phyloP scores from a whole-genome alignment of 2,113 vertebrate species.

The Sorex araneus region DNA sequence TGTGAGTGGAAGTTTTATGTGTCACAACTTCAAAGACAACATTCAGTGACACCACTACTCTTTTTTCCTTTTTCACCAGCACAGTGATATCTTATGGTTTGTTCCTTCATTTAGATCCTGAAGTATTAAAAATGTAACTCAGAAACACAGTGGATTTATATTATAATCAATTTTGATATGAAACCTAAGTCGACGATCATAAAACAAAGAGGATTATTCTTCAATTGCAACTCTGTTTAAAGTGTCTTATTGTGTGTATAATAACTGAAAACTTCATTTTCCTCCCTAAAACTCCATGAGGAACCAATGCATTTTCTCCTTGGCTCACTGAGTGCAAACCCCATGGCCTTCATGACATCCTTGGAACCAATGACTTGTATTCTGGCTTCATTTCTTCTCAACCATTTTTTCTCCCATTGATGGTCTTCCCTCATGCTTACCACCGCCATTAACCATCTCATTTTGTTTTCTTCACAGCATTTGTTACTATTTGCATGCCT shows the following conservation, averaged over 20 bases:
- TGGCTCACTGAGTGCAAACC: rapidly evolving
- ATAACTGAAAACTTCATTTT: not conserved
- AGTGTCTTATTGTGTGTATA: not conserved
- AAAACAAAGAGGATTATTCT: not conserved
- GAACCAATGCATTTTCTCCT: not conserved
- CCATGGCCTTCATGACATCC: not conserved
- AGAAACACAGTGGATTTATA: too few species aligned
- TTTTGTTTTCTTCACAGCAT: not conserved
- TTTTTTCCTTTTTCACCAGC: not conserved
- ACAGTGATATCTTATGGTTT: not conserved
- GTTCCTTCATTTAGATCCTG: not conserved
- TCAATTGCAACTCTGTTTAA: not conserved
- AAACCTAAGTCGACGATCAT: too few species aligned
- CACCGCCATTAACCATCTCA: not conserved
- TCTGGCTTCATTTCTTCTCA: too few species aligned
- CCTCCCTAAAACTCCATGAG: not conserved
- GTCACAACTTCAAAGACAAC: not conserved
- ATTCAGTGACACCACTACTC: not conserved
- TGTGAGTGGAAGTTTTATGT: not conserved
- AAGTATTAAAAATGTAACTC: not conserved
- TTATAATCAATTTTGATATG: too few species aligned
- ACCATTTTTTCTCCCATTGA: too few species aligned
- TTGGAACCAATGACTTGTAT: not conserved
- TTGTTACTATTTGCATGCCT: not conserved
- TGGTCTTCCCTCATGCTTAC: not conserved